These are phyloP conservation scores for Crotalus viridis DNA, from an alignment of 2,113 vertebrate species.

Conservation along the genomic window DNA sequence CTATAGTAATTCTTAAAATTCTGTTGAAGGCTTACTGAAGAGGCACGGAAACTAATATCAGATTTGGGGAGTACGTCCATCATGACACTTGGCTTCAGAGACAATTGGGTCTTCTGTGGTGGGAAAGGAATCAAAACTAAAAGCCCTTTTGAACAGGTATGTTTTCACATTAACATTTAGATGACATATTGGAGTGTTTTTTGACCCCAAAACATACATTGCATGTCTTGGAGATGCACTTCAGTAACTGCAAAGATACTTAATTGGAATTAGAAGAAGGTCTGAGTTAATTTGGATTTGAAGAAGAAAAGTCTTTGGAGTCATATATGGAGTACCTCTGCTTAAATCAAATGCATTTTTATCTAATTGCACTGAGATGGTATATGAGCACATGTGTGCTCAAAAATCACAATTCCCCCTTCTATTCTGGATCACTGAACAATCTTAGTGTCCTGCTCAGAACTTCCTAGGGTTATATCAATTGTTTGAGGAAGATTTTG, in stretches of 20 bases:
- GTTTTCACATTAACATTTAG: background rate
- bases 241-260: background rate
- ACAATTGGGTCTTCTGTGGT: slow-evolving; percentile 98
- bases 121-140: slow-evolving; percentile 98
- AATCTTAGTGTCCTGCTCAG: background rate
- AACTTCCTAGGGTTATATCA: background rate
- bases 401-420: background rate
- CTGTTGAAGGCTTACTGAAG: slow-evolving; percentile 82
- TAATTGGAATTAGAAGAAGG: background rate
- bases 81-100: slow-evolving; percentile 82
- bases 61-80: slow-evolving; percentile 86
- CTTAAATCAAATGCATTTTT: background rate
- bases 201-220: background rate
- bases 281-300: background rate
- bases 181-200: background rate
- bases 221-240: background rate
- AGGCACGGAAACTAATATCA: slow-evolving; percentile 83
- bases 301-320: background rate
- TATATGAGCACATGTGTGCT: background rate
- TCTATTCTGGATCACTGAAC: background rate
- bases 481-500: background rate
- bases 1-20: background rate
- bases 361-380: background rate
- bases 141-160: slow-evolving; percentile 97
- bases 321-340: background rate